Base-by-base conservation (phyloP, 2,888 invertebrate genomes). In the Drosophila gaucha region DNA sequence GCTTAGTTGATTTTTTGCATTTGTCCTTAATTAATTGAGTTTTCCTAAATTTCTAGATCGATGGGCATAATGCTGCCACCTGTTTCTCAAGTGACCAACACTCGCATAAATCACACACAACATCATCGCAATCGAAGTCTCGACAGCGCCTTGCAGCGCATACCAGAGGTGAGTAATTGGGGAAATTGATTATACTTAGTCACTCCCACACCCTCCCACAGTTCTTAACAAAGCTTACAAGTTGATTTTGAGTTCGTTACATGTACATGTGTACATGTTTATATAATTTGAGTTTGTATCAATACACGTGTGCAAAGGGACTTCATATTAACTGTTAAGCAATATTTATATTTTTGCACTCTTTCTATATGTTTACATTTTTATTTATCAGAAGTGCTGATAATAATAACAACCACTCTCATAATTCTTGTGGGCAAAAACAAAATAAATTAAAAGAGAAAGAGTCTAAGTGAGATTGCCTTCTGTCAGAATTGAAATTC, bases 41-140 rank as follows among this genome's bases (percentile, higher is more conserved):
- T 26, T 30, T 36, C 26, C 18, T 44, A 51, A 24, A 47, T 28
- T 89, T 89, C 2, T 70, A 92, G 92, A 90, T 92, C 92, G 41
- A 92, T 92, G 92, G 92, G 92, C 77, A 92, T 92, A 64, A 76
- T 92, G 67, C 87, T 92, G 69, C 92, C 92, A 49, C 92, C 92
- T 41, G 91, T 92, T 44, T 92, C 92, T 39, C 92, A 92, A 84
- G 92, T 92, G 75, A 92, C 92, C 65, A 92, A 92, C 59, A 90
- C 91, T 71, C 90, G 92, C 74, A 92, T 92, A 60, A 92, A 92
- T 86, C 87, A 91, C 77, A 92, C 95, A 75, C 94, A 95, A 87
- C 96, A 96, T 91, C 97, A 97, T 92, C 94, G 97, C 86, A 97
- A 97, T 93, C 94, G 97, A 77, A 97, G 97, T 90, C 93, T 97